Evolutionary conservation across 2,797 vertebrate species (phyloP).

Genomic region (Apodemus agrarius): DNA sequence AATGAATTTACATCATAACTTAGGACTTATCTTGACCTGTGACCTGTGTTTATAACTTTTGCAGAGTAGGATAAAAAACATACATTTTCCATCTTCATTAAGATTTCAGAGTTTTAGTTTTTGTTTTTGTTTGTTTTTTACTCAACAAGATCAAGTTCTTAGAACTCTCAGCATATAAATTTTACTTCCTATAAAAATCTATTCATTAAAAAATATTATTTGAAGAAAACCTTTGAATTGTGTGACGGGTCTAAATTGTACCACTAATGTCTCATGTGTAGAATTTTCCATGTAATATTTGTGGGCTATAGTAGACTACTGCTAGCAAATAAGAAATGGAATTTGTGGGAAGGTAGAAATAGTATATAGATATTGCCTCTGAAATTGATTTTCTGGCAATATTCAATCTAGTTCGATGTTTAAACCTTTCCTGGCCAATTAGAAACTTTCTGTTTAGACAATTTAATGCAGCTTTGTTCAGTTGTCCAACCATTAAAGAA

Average conservation of each 20-base stretch:
- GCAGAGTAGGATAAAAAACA: background rate
- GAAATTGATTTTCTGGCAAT: background rate
- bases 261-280: background rate
- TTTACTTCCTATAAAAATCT: background rate
- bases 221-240: background rate
- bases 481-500: background rate
- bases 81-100: background rate
- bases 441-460: background rate
- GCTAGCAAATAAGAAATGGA: background rate
- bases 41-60: background rate
- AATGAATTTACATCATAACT: background rate
- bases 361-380: background rate
- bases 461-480: background rate
- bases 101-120: background rate
- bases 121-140: too few relatives aligned
- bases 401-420: background rate
- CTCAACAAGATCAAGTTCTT: background rate
- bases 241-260: background rate
- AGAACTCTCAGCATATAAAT: background rate
- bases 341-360: background rate
- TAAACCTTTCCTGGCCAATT: background rate
- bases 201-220: background rate
- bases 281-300: background rate
- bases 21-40: background rate
- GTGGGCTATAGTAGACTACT: background rate